Percentiles rank a stretch among this genome's conserved stretches.
Conservation (phyloP, 2,888 invertebrate species). For the Leptopilina myrica region DNA sequence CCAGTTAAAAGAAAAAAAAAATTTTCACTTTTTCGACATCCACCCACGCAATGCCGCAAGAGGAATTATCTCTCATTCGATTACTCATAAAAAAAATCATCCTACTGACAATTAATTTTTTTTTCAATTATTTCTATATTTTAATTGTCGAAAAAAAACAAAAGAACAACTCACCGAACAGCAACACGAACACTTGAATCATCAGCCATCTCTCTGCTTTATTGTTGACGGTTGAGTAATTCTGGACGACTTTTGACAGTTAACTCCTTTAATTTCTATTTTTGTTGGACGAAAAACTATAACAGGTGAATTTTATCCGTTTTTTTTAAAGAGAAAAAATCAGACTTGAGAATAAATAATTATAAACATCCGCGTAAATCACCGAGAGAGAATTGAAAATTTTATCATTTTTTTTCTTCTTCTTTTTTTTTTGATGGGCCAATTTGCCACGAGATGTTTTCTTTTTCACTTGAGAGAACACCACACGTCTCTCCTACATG, state of each 20-base stretch:
- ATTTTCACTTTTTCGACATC: background rate
- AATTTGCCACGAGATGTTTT: conserved; percentile 16
- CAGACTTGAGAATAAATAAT: background rate
- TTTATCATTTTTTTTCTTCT: conserved; percentile 4
- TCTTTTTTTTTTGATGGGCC: background rate
- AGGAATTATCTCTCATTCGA: background rate
- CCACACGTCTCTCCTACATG: conserved; percentile 22
- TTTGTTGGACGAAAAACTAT: conserved; percentile 2
- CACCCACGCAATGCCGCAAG: conserved; percentile 29
- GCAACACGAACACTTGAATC: conserved; percentile 75
- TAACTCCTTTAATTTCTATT: conserved; percentile 6
- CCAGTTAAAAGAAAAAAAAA: conserved; percentile 6
- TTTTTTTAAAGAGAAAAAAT: background rate
- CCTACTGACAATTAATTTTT: background rate
- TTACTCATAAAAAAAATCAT: background rate
- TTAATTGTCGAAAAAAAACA: conserved; percentile 2
- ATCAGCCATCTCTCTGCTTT: conserved; percentile 69
- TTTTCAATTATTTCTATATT: background rate
- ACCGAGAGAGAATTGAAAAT: background rate
- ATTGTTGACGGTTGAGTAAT: conserved; percentile 50
- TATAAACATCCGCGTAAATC: conserved; percentile 3
- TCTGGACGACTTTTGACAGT: conserved; percentile 47
- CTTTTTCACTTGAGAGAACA: conserved; percentile 21
- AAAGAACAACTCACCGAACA: conserved; percentile 69
- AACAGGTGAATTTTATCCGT: background rate